Evolutionary conservation across 1,140 invertebrate genomes (phyloP).

Genomic region (Hesperophylax magnus): DNA sequence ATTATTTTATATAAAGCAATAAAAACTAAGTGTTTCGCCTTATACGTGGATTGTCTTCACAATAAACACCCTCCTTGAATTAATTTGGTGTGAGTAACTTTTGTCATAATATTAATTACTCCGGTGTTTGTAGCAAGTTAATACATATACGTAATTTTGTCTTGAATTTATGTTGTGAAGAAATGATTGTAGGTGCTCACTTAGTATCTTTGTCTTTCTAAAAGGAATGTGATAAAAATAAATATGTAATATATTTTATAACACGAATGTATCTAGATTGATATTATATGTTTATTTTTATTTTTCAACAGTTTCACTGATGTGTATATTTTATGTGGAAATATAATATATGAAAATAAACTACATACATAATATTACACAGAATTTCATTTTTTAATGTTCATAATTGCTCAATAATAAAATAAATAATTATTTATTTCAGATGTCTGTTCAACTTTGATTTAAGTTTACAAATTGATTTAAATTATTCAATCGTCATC

Average conservation of each 20-base stretch:
- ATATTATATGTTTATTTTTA: constrained; percentile 54
- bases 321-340: constrained; percentile 58
- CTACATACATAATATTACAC: constrained; percentile 45
- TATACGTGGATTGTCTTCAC: background rate
- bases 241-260: constrained; percentile 58
- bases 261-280: constrained; percentile 53
- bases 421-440: no score
- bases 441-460: no score
- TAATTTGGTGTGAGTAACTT: constrained; percentile 16
- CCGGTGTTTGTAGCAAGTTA: no score
- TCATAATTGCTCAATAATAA: no score
- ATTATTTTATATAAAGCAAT: constrained; percentile 27
- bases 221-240: constrained; percentile 57
- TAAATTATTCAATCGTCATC: constrained; percentile 70
- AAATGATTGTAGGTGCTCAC: constrained; percentile 44
- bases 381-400: background rate
- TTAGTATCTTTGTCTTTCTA: constrained; percentile 42
- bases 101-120: constrained; percentile 11
- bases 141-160: no score
- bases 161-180: constrained; percentile 5
- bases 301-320: constrained; percentile 57
- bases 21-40: constrained; percentile 6
- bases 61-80: background rate
- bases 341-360: constrained; percentile 53
- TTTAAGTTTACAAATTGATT: no score